Conservation (phyloP, 2,888 invertebrate species). For the Rotaria magnacalcarata region DNA sequence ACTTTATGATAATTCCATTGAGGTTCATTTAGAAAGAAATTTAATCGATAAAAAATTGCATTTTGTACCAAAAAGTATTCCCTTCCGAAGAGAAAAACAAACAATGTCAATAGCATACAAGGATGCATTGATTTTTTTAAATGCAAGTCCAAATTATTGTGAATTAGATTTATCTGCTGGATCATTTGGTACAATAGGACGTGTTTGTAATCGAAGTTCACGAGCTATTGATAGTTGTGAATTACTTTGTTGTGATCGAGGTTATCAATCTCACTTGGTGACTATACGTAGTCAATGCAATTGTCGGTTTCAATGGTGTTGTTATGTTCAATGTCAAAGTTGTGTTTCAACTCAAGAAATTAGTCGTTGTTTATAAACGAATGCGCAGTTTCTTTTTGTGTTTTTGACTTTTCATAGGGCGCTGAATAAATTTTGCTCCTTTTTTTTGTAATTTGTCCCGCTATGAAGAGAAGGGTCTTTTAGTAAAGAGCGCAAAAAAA, state of each 20-base stretch:
- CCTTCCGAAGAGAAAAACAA: neutral
- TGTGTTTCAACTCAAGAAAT: slow-evolving; percentile 60
- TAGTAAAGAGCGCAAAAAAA: too few relatives aligned
- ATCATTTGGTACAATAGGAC: slow-evolving; percentile 75
- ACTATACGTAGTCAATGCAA: slow-evolving; percentile 81
- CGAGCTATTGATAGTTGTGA: slow-evolving; percentile 80
- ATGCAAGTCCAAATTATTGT: slow-evolving; percentile 86
- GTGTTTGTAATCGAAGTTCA: slow-evolving; percentile 77
- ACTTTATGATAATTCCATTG: slow-evolving; percentile 69
- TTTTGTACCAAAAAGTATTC: neutral
- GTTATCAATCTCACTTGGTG: slow-evolving; percentile 72
- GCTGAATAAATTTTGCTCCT: too few relatives aligned
- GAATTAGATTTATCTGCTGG: slow-evolving; percentile 77
- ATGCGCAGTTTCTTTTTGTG: neutral
- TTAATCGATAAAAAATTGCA: neutral
- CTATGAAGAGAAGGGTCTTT: too few relatives aligned
- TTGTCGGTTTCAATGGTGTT: slow-evolving; percentile 86
- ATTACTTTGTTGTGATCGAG: slow-evolving; percentile 81
- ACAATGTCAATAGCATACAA: slow-evolving; percentile 65
- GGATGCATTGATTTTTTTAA: slow-evolving; percentile 81
- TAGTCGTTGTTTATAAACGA: slow-evolving; percentile 3
- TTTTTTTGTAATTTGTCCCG: too few relatives aligned
- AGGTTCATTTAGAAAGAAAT: slow-evolving; percentile 62
- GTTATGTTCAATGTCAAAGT: slow-evolving; percentile 76
- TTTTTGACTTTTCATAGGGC: too few relatives aligned